phyloP scores from a whole-genome alignment of 53 echinoderm and acorn worm species.

The Pentamera pediparva region DNA sequence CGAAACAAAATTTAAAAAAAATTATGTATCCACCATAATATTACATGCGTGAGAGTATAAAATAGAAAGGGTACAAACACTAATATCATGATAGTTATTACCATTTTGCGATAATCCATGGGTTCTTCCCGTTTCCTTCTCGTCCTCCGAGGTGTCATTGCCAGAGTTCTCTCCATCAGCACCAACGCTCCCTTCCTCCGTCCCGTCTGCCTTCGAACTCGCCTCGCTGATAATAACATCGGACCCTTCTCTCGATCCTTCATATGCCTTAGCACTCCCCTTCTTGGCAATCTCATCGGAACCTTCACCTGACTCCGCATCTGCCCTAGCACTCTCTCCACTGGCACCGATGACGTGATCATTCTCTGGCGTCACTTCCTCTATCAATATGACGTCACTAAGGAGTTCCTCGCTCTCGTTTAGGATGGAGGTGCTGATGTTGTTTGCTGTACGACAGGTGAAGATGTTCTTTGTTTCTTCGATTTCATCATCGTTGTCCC shows the following conservation, averaged over 20 bases:
- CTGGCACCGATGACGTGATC: neutral
- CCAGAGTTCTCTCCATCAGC: neutral
- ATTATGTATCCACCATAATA: too few relatives aligned
- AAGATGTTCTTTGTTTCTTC: conserved; percentile 36
- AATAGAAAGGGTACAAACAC: too few relatives aligned
- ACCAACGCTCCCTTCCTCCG: too few relatives aligned
- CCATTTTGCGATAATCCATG: too few relatives aligned
- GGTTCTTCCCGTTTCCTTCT: neutral
- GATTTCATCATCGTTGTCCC: conserved; percentile 63
- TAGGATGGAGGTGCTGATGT: conserved; percentile 57
- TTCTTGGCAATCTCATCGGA: too few relatives aligned
- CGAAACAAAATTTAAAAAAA: neutral
- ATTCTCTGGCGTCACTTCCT: conserved; percentile 5
- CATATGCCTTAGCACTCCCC: too few relatives aligned
- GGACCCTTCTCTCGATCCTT: too few relatives aligned
- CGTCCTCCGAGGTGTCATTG: neutral
- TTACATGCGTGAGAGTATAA: too few relatives aligned
- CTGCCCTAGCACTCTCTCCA: neutral
- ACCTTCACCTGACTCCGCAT: neutral
- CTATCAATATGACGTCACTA: conserved; percentile 59
- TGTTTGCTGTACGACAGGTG: conserved; percentile 19
- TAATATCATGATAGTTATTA: too few relatives aligned
- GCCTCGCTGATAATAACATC: too few relatives aligned
- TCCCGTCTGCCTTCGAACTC: too few relatives aligned
- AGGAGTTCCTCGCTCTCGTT: conserved; percentile 78